phyloP scores from a whole-genome alignment of 2,797 vertebrate genomes.

The Caiman crocodilus region DNA sequence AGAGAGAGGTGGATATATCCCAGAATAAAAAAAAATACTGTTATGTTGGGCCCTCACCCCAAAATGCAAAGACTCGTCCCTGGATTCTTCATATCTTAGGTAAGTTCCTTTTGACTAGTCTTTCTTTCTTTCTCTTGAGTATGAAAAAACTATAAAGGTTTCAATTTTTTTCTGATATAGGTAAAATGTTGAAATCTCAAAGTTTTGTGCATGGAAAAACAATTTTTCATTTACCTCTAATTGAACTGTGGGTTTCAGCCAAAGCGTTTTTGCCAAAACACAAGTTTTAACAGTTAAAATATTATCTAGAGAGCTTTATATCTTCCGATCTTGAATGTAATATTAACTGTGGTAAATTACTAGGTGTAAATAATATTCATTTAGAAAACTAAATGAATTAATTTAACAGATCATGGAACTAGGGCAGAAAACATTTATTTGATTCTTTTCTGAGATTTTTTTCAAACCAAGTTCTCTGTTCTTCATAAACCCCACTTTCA shows the following conservation, averaged over 20 bases:
- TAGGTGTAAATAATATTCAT: background rate
- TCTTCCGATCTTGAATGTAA: background rate
- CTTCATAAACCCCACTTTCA: conserved; percentile 46
- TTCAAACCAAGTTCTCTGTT: background rate
- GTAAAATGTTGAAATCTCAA: background rate
- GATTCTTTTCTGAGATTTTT: background rate
- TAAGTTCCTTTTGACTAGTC: too few relatives aligned
- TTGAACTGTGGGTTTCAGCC: background rate
- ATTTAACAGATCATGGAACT: conserved; percentile 19
- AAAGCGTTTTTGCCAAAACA: background rate
- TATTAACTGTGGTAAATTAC: background rate
- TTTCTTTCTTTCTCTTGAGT: too few relatives aligned
- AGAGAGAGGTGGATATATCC: too few relatives aligned
- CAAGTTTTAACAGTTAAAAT: background rate
- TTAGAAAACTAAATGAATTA: background rate
- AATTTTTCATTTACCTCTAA: background rate
- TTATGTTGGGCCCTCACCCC: too few relatives aligned
- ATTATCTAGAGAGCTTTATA: background rate
- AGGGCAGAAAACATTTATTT: background rate
- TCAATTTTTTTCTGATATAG: background rate
- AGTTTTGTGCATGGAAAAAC: background rate
- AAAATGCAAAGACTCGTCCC: too few relatives aligned
- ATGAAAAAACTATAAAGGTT: too few relatives aligned
- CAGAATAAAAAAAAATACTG: too few relatives aligned
- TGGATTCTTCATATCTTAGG: too few relatives aligned